Base-by-base conservation (phyloP, 2,113 vertebrate genomes). In the Lichenostomus cassidix region DNA sequence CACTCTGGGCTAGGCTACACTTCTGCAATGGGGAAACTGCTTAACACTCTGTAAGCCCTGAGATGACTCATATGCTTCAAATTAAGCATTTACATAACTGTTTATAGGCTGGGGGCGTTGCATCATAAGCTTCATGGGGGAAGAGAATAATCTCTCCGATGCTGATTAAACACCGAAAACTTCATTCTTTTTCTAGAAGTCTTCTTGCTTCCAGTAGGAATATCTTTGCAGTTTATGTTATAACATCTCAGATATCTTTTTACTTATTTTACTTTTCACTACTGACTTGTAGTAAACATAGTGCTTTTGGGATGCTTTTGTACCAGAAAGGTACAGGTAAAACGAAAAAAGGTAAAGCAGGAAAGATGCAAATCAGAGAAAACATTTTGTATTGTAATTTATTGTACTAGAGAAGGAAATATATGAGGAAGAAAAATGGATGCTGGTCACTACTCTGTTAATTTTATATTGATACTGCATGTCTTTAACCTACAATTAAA, bases 41-140 rank as follows among this genome's bases (percentile, higher is more conserved):
- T 91, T 89, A 87, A 82, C 84, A 73, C 78, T 52, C 65, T 46
- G 27, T 19, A 62, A 71, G 7, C 53, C 71, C 55, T 2, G 3
- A 81, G 81, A 41, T 92, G 77, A 92, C 65, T 95, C 94, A 95
- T 52, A 50, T 35, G 33, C 60, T 89, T 92, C 89, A 92, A 84
- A 95, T 92, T 49, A 94, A 64, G 74, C 53, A 82, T 95, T 91
- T 95, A 91, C 65, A 82, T 95, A 95, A 92, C 60, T 70, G 76
- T 87, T 91, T 82, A 91, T 64, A 94, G 52, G 27, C 77, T 94
- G 89, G 76, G 56, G 91, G 80, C 1, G 16, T 44, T 87, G 65
- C 52, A 84, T 87, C 56, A 84, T 91, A 87, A 94, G 56, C 87
- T 89, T 76, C 39, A 44, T 33, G 56, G n/a, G 5, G 64, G 35